These are phyloP conservation scores for Indicator indicator DNA, from an alignment of 2,113 vertebrate species.

Conservation along the genomic window DNA sequence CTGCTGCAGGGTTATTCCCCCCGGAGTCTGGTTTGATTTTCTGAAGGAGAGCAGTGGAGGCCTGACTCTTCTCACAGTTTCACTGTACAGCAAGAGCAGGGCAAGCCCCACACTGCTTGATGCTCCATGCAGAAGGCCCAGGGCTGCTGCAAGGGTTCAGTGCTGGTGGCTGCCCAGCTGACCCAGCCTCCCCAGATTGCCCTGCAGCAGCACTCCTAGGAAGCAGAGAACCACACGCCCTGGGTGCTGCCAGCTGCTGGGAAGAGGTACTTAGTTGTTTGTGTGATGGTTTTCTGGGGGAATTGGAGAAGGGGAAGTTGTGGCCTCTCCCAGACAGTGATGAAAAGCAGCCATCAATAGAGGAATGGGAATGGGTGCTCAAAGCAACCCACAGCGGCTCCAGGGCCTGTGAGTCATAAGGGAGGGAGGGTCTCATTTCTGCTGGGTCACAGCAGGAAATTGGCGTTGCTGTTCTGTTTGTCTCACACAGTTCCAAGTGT, in stretches of 20 bases:
- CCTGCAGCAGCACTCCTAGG: neutral
- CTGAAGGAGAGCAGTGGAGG: neutral
- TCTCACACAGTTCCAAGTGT: neutral
- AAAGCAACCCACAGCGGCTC: slow-evolving; percentile 14
- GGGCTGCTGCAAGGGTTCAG: neutral
- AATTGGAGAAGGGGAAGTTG: neutral
- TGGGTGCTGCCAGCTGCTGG: neutral
- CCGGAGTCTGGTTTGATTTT: neutral
- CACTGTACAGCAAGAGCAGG: neutral
- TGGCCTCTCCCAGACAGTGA: neutral
- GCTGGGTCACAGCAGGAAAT: slow-evolving; percentile 16
- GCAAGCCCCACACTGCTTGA: neutral
- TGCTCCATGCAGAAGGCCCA: neutral
- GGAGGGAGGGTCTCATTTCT: neutral
- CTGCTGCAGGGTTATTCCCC: neutral
- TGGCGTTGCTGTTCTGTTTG: neutral
- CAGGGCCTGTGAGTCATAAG: slow-evolving; percentile 25
- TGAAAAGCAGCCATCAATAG: neutral
- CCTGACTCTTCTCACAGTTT: neutral
- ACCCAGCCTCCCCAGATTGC: neutral
- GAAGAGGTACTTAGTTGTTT: neutral
- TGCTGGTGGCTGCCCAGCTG: neutral
- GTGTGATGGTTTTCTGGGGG: neutral
- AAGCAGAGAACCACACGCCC: neutral
- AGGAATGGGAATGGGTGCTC: neutral